phyloP scores from a whole-genome alignment of 2,888 invertebrate species.

The Coecobrya sp. region DNA sequence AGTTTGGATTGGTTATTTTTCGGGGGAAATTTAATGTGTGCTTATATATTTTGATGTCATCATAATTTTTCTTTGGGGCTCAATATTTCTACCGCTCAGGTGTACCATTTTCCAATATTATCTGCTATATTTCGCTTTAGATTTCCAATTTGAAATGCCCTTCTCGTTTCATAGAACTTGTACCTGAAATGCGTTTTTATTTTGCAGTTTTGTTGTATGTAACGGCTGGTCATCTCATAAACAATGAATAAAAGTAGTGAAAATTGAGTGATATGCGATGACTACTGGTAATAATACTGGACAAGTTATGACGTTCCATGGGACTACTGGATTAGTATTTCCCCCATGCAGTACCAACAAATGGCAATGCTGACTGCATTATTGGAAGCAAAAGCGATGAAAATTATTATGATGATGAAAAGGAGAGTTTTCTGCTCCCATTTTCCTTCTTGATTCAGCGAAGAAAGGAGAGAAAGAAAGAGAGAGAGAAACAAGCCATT shows the following conservation, averaged over 20 bases:
- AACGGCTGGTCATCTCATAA: conserved; percentile 78
- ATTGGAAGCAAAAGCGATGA: conserved; percentile 37
- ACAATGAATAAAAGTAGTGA: conserved; percentile 75
- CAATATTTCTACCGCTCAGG: conserved; percentile 72
- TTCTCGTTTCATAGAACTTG: neutral
- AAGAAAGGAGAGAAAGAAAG: neutral
- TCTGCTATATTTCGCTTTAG: neutral
- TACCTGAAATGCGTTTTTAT: conserved; percentile 22
- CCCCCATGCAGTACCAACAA: conserved; percentile 24
- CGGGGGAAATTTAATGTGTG: conserved; percentile 28
- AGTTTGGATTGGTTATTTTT: conserved; percentile 40
- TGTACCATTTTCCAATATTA: conserved; percentile 13
- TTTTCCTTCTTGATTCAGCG: neutral
- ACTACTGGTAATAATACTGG: conserved; percentile 15
- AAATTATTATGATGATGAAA: conserved; percentile 57
- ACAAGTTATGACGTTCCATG: conserved; percentile 55
- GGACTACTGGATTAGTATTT: neutral
- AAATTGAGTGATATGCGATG: conserved; percentile 67
- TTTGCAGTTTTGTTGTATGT: conserved; percentile 63
- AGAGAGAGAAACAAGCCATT: conserved; percentile 58
- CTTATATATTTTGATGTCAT: conserved; percentile 70
- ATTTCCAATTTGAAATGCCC: conserved; percentile 46
- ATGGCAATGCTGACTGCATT: neutral
- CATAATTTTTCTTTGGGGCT: conserved; percentile 71
- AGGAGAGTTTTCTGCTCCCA: conserved; percentile 18